Percentiles rank a stretch among this genome's conserved stretches.
phyloP scores from a whole-genome alignment of 2,113 vertebrate genomes.

The Silurus glanis region DNA sequence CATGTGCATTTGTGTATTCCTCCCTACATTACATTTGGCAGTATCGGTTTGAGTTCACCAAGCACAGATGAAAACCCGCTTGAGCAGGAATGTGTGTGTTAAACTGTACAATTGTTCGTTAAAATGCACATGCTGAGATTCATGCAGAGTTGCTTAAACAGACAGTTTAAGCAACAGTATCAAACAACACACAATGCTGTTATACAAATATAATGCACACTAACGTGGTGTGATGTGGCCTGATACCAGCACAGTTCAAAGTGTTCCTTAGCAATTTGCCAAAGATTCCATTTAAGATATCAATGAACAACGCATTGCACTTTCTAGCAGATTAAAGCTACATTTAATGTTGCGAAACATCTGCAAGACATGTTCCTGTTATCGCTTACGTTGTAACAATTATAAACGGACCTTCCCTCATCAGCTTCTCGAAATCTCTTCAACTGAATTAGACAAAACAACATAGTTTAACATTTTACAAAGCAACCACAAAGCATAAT shows the following conservation, averaged over 20 bases:
- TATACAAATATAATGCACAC: not conserved
- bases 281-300: not conserved
- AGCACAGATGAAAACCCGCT: slow-evolving; percentile 31
- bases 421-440: not conserved
- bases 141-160: not conserved
- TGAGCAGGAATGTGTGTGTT: slow-evolving; percentile 21
- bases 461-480: not conserved
- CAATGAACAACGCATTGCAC: not conserved
- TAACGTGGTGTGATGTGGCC: not conserved
- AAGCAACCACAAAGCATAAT: not conserved
- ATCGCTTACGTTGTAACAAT: not conserved
- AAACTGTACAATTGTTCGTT: slow-evolving; percentile 45
- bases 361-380: not conserved
- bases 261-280: not conserved
- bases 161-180: too few relatives aligned
- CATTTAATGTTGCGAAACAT: not conserved
- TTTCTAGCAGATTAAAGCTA: not conserved
- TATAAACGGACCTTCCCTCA: not conserved
- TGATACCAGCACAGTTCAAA: not conserved
- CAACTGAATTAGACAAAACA: not conserved
- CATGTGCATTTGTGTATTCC: not conserved
- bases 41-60: slow-evolving; percentile 28
- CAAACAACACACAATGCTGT: not conserved
- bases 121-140: slow-evolving; percentile 29
- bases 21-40: slow-evolving; percentile 1